Base-by-base conservation (phyloP, 2,888 invertebrate species). In the Metellina segmentata region DNA sequence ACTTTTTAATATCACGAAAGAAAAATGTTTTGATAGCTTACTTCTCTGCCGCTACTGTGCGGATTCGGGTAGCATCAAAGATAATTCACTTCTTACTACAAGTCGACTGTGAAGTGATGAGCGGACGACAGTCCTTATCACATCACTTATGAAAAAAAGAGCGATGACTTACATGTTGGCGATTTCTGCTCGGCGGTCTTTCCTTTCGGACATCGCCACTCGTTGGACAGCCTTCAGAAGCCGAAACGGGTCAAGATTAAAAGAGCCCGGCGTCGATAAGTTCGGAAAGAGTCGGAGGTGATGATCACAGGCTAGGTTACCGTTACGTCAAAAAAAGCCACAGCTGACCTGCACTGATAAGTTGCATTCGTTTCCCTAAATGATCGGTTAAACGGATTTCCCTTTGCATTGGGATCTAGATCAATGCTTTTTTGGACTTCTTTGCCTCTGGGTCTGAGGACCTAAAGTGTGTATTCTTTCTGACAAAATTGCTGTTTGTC, bases 161-260 rank as follows among this genome's bases (percentile, higher is more conserved):
- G 75, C 75, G 85, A 48, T 85, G 75, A 77, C 61, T 75, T 85
- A 69, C 81, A 81, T 69, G 81, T 34, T 16, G 48, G 69, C 53
- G 34, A 78, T 34, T 34, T 1, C 34, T 34, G 34, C 34, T 34
- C 52, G 53, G 53, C 61, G 48, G 19, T 69, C 61, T 16, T 81
- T 69, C 78, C 19, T 16, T 34, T 78, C 9, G 34, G 74, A 74
- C 6, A 74, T 70, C 70, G 70, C n/a, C 70, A 70, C 16, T n/a
- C 34, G 34, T 34, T 34, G 34, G 34, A 34, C 34, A 34, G 34
- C 34, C 34, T 34, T 34, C 34, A 34, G 34, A 34, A 34, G 34
- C 34, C 34, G 19, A 9, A 9, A 16, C 34, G n/a, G 51, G 51
- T 51, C 19, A 51, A 78, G n/a, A 13, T n/a, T 78, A 51, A 78